These are phyloP conservation scores for Chironomus tentans DNA, from an alignment of 2,888 invertebrate species.

Conservation along the genomic window DNA sequence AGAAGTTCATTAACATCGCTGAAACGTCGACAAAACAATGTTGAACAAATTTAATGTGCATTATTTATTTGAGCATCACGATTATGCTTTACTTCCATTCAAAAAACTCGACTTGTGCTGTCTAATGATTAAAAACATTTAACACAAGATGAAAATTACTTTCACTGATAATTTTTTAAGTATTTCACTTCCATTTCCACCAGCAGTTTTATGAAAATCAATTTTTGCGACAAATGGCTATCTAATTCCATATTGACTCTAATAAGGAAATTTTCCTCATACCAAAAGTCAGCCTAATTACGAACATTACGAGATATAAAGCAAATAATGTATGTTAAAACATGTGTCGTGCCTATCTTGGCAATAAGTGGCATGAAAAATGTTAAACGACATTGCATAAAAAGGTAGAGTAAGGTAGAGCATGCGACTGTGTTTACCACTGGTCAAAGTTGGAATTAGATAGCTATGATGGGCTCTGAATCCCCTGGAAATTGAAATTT, in stretches of 20 bases:
- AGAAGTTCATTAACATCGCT: too few relatives aligned
- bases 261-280: not conserved
- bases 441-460: too few relatives aligned
- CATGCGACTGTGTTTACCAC: too few relatives aligned
- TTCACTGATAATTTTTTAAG: constrained; percentile 4
- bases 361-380: not conserved
- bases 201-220: not conserved
- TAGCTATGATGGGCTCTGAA: too few relatives aligned
- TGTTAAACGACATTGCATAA: constrained; percentile 1
- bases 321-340: not conserved
- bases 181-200: not conserved
- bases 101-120: not conserved
- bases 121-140: not conserved
- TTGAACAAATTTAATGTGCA: not conserved
- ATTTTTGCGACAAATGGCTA: not conserved
- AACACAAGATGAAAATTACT: not conserved
- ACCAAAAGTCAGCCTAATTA: constrained; percentile 6
- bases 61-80: not conserved
- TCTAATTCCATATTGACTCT: not conserved
- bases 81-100: not conserved
- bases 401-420: not conserved
- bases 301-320: not conserved
- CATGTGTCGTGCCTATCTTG: not conserved
- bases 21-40: not conserved
- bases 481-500: too few relatives aligned